These are phyloP conservation scores for Galerucella nymphaeae DNA, from an alignment of 2,888 invertebrate species.

Conservation along the genomic window DNA sequence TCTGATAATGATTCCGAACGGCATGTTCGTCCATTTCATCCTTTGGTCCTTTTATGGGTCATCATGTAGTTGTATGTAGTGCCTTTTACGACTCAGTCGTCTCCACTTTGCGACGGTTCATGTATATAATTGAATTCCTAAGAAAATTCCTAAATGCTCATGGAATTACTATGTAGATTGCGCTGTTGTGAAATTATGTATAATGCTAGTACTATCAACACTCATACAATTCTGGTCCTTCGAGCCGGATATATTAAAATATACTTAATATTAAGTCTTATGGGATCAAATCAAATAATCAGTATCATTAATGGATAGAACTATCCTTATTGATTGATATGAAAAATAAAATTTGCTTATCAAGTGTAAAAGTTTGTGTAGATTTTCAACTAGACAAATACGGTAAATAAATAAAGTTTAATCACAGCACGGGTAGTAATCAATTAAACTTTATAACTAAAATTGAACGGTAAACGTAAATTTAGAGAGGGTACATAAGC, in stretches of 20 bases:
- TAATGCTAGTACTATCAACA: not conserved
- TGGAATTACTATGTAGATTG: constrained; percentile 5
- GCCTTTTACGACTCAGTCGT: constrained; percentile 42
- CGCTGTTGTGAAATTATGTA: not conserved
- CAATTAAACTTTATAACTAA: constrained; percentile 45
- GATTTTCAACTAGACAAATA: constrained; percentile 43
- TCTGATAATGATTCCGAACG: constrained; percentile 59
- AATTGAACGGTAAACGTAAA: constrained; percentile 7
- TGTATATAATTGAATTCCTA: constrained; percentile 50
- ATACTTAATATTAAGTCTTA: too few relatives aligned
- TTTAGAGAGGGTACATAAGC: not conserved
- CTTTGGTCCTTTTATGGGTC: constrained; percentile 51
- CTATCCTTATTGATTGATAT: constrained; percentile 32
- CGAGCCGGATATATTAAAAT: too few relatives aligned
- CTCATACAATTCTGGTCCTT: too few relatives aligned
- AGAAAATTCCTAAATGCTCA: constrained; percentile 43
- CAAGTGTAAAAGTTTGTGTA: constrained; percentile 35
- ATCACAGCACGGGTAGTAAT: constrained; percentile 41
- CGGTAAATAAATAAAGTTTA: constrained; percentile 41
- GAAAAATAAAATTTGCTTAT: constrained; percentile 40
- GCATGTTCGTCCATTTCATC: constrained; percentile 50
- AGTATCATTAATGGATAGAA: not conserved
- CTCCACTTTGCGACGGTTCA: constrained; percentile 40
- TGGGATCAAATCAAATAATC: too few relatives aligned
- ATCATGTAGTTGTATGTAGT: constrained; percentile 51